A percentile compares a stretch with the other conserved stretches of the same genome.
These are phyloP conservation scores for Cydia strobilella DNA, from an alignment of 1,140 invertebrate genomes.

Conservation along the genomic window DNA sequence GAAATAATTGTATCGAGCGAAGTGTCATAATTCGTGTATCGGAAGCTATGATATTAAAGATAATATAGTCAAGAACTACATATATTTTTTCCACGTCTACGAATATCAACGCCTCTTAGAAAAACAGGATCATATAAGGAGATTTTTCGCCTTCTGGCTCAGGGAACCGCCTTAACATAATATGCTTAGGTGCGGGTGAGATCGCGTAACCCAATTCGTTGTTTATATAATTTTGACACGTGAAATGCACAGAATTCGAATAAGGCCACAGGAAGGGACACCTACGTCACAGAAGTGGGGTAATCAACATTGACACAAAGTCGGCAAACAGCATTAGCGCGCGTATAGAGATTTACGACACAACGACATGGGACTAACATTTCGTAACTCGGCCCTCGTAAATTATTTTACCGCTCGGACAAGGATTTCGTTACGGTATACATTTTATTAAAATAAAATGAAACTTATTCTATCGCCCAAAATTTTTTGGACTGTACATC, in stretches of 20 bases:
- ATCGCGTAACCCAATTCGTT: neutral
- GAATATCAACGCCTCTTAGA: too few species aligned
- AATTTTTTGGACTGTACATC: too few species aligned
- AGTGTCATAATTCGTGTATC: too few species aligned
- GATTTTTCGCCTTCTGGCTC: too few species aligned
- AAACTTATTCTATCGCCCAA: too few species aligned
- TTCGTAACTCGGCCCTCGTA: conserved; percentile 43
- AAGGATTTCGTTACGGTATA: conserved; percentile 13
- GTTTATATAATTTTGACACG: neutral
- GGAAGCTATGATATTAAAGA: too few species aligned
- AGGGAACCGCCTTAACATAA: too few species aligned
- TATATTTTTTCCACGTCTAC: too few species aligned
- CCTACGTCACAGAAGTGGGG: conserved; percentile 35
- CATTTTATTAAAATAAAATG: too few species aligned
- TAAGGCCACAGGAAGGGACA: conserved; percentile 17
- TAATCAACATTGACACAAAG: conserved; percentile 47
- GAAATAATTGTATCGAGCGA: too few species aligned
- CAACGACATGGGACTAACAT: conserved; percentile 53
- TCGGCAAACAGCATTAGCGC: conserved; percentile 49
- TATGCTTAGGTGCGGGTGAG: neutral
- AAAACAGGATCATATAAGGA: too few species aligned
- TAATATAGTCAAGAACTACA: too few species aligned
- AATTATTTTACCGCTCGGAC: conserved; percentile 49
- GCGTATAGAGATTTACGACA: conserved; percentile 56
- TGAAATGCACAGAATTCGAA: neutral